Conservation (phyloP, 2,888 invertebrate species). For the Dastarcus helophoroides region DNA sequence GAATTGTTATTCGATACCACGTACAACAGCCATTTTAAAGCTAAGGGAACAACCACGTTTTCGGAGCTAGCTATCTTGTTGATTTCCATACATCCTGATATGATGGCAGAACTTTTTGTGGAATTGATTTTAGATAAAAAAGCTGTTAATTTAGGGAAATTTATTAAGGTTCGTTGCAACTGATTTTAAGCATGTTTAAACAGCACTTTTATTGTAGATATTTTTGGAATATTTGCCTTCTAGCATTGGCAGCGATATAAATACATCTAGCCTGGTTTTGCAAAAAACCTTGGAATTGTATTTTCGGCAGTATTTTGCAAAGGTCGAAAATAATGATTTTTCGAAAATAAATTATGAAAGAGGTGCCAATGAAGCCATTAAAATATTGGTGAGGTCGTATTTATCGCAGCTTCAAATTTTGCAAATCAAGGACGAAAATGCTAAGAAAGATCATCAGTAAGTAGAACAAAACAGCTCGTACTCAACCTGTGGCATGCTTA, state of each 20-base stretch:
- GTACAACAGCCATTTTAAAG: conserved; percentile 26
- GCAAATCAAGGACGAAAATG: conserved; percentile 26
- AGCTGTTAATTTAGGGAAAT: conserved; percentile 35
- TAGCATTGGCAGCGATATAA: conserved; percentile 46
- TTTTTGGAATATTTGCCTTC: conserved; percentile 56
- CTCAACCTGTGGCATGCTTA: too few species aligned
- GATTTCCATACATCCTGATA: conserved; percentile 38
- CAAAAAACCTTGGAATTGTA: conserved; percentile 42
- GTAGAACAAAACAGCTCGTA: conserved; percentile 5
- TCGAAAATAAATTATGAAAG: conserved; percentile 35
- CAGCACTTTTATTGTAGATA: conserved; percentile 35
- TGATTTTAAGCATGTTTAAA: conserved; percentile 6
- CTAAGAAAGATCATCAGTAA: conserved; percentile 7
- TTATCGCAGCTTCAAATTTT: conserved; percentile 37
- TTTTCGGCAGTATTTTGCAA: conserved; percentile 32
- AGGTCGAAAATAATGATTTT: conserved; percentile 27
- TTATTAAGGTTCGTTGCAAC: conserved; percentile 27
- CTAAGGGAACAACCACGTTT: conserved; percentile 37
- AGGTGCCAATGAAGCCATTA: conserved; percentile 43
- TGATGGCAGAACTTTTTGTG: conserved; percentile 40
- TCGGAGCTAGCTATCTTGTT: conserved; percentile 44
- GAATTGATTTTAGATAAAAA: conserved; percentile 36
- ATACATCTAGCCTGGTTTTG: conserved; percentile 39
- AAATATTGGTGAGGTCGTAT: conserved; percentile 50
- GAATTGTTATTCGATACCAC: conserved; percentile 42